Conservation (phyloP, 2,888 invertebrate genomes). For the Gryllus longicercus region DNA sequence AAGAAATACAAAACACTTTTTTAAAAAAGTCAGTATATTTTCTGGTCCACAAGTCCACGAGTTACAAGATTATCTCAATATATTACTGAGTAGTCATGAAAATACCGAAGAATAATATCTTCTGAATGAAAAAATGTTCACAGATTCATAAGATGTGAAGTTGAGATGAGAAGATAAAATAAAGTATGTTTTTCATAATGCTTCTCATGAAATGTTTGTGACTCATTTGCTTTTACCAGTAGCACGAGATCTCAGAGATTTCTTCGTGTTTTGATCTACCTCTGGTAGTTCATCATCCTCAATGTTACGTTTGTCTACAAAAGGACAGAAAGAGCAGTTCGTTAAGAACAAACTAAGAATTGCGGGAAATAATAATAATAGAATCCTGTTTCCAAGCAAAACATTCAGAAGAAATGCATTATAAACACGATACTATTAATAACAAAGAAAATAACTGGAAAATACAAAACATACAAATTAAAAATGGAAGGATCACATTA, state of each 20-base stretch:
- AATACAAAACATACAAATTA: too few species aligned
- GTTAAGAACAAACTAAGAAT: conserved; percentile 28
- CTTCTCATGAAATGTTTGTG: neutral
- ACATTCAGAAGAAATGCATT: too few species aligned
- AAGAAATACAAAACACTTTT: neutral
- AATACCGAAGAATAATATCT: neutral
- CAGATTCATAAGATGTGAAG: too few species aligned
- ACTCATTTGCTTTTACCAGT: conserved; percentile 44
- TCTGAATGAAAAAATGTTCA: neutral
- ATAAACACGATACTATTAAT: too few species aligned
- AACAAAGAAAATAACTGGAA: too few species aligned
- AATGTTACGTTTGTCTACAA: conserved; percentile 61
- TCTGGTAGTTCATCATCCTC: conserved; percentile 89
- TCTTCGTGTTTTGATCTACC: conserved; percentile 86
- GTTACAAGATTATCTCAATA: neutral
- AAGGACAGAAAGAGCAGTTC: conserved; percentile 39
- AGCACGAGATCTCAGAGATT: conserved; percentile 53
- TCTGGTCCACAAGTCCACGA: conserved; percentile 4
- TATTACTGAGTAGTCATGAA: neutral
- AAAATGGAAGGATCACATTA: too few species aligned
- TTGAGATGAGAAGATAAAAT: too few species aligned
- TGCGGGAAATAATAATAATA: too few species aligned
- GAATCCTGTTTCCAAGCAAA: too few species aligned
- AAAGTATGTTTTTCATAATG: neutral
- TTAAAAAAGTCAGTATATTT: neutral